phyloP scores from a whole-genome alignment of 2,888 invertebrate species.

The Pristionchus entomophagus region DNA sequence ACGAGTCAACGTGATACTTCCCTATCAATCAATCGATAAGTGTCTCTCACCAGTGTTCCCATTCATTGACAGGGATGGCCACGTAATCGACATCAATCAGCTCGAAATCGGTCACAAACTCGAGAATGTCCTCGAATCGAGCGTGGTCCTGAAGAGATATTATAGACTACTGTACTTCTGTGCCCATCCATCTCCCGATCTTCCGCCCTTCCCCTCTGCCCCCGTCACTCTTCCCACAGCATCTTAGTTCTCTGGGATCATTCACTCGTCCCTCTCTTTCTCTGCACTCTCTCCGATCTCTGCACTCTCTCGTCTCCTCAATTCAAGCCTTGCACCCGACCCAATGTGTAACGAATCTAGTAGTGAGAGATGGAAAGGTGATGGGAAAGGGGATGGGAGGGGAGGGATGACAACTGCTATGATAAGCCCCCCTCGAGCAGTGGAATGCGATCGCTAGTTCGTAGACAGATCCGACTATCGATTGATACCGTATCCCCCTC shows the following conservation, averaged over 20 bases:
- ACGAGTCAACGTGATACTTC: conserved; percentile 29
- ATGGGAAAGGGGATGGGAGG: background rate
- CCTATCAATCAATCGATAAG: background rate
- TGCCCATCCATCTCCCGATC: background rate
- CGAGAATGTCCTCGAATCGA: conserved; percentile 62
- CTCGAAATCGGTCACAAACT: conserved; percentile 68
- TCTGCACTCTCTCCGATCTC: background rate
- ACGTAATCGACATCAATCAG: conserved; percentile 71
- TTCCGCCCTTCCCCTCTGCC: background rate
- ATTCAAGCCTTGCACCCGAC: conserved; percentile 15
- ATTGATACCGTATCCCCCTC: background rate
- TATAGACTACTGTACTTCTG: background rate
- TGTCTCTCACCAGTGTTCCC: conserved; percentile 73
- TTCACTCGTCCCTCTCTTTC: conserved; percentile 26
- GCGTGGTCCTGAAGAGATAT: conserved; percentile 52
- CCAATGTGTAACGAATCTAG: conserved; percentile 22
- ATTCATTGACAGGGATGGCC: conserved; percentile 70
- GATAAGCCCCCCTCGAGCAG: conserved; percentile 33
- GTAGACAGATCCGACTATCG: background rate
- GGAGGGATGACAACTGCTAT: conserved; percentile 28
- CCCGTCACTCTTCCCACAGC: background rate
- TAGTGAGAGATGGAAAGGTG: background rate
- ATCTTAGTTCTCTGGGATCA: conserved; percentile 5
- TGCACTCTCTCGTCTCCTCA: background rate
- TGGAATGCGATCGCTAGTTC: conserved; percentile 5